Conservation (phyloP, 2,797 vertebrate genomes). For the Lophius americanus region DNA sequence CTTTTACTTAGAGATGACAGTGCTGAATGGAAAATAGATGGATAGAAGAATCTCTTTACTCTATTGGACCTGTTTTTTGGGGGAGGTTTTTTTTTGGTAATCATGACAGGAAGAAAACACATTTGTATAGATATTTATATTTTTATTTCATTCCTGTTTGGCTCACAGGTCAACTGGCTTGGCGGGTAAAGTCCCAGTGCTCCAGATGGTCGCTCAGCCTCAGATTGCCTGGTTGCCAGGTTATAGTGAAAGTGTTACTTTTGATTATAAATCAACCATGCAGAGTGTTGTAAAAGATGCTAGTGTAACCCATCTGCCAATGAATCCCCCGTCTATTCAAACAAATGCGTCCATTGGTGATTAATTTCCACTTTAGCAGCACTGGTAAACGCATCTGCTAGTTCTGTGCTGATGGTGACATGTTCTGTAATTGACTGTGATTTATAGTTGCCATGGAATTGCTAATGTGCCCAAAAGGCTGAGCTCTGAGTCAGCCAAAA, state of each 20-base stretch:
- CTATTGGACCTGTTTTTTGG: no score
- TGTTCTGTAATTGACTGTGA: conserved; percentile 70
- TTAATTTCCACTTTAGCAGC: conserved; percentile 45
- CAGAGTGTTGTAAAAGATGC: not conserved
- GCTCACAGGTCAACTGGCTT: no score
- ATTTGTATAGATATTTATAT: no score
- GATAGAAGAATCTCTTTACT: not conserved
- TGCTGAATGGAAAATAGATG: conserved; percentile 12
- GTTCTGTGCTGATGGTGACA: conserved; percentile 56
- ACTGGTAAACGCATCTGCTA: conserved; percentile 53
- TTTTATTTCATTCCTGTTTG: no score
- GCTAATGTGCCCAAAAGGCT: conserved; percentile 67
- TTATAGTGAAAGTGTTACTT: conserved; percentile 16
- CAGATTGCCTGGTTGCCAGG: not conserved
- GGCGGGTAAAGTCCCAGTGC: conserved; percentile 8
- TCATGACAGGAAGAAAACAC: no score
- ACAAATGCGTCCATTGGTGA: conserved; percentile 43
- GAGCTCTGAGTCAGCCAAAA: conserved; percentile 51
- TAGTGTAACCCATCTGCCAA: not conserved
- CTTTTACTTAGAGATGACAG: conserved; percentile 3
- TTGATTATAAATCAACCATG: conserved; percentile 10
- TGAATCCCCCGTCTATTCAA: conserved; percentile 23
- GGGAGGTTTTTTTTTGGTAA: no score
- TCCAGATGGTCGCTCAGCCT: conserved; percentile 35
- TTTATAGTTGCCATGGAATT: conserved; percentile 66